phyloP scores from a whole-genome alignment of 2,113 vertebrate species.

The Colossoma macropomum region DNA sequence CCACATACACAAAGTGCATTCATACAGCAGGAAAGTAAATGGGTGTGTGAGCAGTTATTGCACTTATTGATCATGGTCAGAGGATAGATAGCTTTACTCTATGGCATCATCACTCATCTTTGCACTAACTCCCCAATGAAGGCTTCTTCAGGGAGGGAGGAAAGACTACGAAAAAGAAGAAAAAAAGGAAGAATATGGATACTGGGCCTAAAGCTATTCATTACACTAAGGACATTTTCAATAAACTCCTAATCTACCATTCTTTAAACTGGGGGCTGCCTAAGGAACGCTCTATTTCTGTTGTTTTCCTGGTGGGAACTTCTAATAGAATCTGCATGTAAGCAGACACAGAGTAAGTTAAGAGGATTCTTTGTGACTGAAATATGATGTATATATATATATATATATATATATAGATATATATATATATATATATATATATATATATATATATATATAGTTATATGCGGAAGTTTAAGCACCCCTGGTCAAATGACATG shows the following conservation, averaged over 20 bases:
- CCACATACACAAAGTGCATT: background rate
- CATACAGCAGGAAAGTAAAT: slow-evolving; percentile 30
- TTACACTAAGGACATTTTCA: slow-evolving; percentile 42
- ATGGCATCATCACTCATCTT: slow-evolving; percentile 56
- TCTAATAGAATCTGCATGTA: slow-evolving; percentile 1
- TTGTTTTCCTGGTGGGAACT: background rate
- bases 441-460: no score
- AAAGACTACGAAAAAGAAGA: slow-evolving; percentile 2
- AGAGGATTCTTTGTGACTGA: background rate
- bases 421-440: no score
- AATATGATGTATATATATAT: background rate
- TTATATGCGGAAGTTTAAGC: no score
- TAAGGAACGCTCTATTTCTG: background rate
- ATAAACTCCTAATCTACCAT: slow-evolving; percentile 38
- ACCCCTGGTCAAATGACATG: no score
- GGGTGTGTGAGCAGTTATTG: slow-evolving; percentile 48
- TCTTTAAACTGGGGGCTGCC: slow-evolving; percentile 2
- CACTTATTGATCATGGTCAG: slow-evolving; percentile 58
- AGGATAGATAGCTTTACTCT: slow-evolving; percentile 56
- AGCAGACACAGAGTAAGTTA: background rate
- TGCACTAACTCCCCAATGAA: slow-evolving; percentile 24
- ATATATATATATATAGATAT: no score
- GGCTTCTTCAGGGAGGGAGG: slow-evolving; percentile 28
- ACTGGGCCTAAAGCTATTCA: slow-evolving; percentile 34
- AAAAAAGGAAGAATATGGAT: slow-evolving; percentile 19